phyloP scores from a whole-genome alignment of 2,113 vertebrate genomes.

The Gyps fulvus region DNA sequence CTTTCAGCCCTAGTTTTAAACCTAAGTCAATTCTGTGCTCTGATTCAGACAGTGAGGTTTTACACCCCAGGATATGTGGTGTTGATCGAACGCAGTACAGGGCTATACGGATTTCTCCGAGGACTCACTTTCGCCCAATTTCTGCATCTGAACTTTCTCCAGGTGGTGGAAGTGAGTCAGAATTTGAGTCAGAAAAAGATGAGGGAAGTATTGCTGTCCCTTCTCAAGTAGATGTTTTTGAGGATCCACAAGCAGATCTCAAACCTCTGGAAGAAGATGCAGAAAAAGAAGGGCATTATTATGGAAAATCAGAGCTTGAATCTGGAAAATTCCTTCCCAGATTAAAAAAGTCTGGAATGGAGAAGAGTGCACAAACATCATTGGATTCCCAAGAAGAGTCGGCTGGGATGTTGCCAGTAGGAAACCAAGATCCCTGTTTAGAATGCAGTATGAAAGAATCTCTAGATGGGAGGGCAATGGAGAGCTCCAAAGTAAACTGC shows the following conservation, averaged over 20 bases:
- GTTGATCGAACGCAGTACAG: constrained; percentile 94
- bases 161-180: constrained; percentile 91
- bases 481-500: constrained; percentile 76
- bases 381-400: constrained; percentile 97
- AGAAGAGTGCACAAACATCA: constrained; percentile 99
- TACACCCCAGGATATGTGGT: constrained; percentile 89
- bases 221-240: constrained; percentile 85
- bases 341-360: constrained; percentile 97
- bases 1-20: constrained; percentile 95
- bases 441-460: constrained; percentile 82
- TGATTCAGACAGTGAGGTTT: constrained; percentile 88
- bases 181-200: constrained; percentile 96
- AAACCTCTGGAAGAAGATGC: constrained; percentile 98
- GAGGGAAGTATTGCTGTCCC: constrained; percentile 80
- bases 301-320: constrained; percentile 96
- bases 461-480: constrained; percentile 67
- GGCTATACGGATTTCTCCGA: constrained; percentile 96
- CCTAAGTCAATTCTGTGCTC: constrained; percentile 97
- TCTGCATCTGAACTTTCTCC: constrained; percentile 97
- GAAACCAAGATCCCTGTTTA: constrained; percentile 83
- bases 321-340: constrained; percentile 96
- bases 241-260: constrained; percentile 95
- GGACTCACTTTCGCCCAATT: constrained; percentile 98
- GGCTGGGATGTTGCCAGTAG: constrained; percentile 74
- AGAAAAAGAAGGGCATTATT: constrained; percentile 95